Evolutionary conservation across 30 jellyfish, hydroid and myxozoan species (phyloP), one percentile per base, ranked within the genome.

Genomic region (Pseudorhiza aurosa): DNA sequence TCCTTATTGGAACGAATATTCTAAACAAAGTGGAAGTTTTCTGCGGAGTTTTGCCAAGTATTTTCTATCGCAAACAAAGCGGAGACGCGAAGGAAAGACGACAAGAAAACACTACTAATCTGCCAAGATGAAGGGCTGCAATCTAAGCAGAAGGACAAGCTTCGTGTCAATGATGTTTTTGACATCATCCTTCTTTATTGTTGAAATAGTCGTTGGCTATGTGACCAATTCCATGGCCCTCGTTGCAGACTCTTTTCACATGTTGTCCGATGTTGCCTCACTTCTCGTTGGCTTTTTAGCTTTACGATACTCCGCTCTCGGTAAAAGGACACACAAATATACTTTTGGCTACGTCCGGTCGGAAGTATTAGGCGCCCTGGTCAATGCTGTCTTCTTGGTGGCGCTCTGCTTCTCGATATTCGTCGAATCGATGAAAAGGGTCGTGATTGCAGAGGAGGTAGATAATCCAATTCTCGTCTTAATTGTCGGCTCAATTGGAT

Each of bases 301-400:
- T 2, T 75, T 88, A 42, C 74, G 96, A 31, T 87, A 87, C 60
- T 94, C 99, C 0, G 24, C 76, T 35, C 68, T 60, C 27, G 96
- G 96, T 15, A 94, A 81, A 83, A 68, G 91, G 63, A 88, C 95
- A 10, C 85, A 96, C 19, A 77, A 97, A 36, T 94, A 87, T 62
- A 88, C 99, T n/a, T 95, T 88, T 74, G 99, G 99, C 3, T 89
- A 88, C 91, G 97, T 96, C 19, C 68, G 99, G 26, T 96, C 98
- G 32, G 98, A 89, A 74, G 98, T 89, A 2, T 76, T 95, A 2
- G 99, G 99, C 21, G 99, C 98, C 14, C 62, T 95, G 40, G 98
- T 88, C 19, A 95, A 95, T 63, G 96, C 98, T 8, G 98, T 89
- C 0, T 95, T 95, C 81, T 72, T 95, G 57, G 98, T 88, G n/a